phyloP scores from a whole-genome alignment of 1,140 invertebrate genomes.

The Hypsibius dujardini region DNA sequence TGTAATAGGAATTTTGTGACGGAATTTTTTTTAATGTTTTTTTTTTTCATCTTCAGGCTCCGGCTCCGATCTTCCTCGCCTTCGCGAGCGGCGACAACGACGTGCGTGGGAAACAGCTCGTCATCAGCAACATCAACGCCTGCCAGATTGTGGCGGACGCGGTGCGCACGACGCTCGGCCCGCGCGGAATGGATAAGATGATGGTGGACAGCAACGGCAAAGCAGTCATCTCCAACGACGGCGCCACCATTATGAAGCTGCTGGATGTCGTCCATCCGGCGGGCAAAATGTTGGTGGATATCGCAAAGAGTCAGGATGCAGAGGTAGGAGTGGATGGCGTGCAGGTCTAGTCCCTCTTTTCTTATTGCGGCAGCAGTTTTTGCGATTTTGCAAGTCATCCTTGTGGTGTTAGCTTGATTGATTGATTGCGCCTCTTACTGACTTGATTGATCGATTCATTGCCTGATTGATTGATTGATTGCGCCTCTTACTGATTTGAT shows the following conservation, averaged over 20 bases:
- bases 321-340: constrained; percentile 47
- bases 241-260: constrained; percentile 93
- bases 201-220: constrained; percentile 71
- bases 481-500: too few species aligned
- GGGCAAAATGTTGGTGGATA: constrained; percentile 90
- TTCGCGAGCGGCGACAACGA: background rate
- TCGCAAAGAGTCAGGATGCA: constrained; percentile 96
- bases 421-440: too few species aligned
- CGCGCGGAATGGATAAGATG: constrained; percentile 97
- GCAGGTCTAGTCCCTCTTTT: too few species aligned
- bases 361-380: too few species aligned
- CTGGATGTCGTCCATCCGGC: constrained; percentile 94
- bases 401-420: too few species aligned
- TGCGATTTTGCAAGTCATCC: too few species aligned
- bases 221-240: constrained; percentile 96
- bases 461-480: too few species aligned
- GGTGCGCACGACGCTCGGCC: constrained; percentile 85
- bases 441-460: too few species aligned
- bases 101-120: constrained; percentile 73
- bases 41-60: background rate
- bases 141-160: constrained; percentile 88
- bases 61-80: constrained; percentile 7
- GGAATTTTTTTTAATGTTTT: too few species aligned
- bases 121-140: constrained; percentile 98
- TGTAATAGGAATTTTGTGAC: too few species aligned